phyloP scores from a whole-genome alignment of 2,888 invertebrate genomes.

The Heliconius erato region DNA sequence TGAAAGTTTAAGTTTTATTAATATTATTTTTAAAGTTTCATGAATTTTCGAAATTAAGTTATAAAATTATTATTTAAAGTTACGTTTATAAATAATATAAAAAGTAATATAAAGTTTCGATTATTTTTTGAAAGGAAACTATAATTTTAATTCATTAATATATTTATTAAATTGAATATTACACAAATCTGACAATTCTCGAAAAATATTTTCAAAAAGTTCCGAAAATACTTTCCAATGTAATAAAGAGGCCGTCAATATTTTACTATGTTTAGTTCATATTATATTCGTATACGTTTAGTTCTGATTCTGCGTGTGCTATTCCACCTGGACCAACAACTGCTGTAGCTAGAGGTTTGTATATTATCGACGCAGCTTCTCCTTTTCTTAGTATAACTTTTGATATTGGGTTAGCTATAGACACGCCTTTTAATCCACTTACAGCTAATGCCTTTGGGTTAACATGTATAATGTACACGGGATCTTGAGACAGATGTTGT shows the following conservation, averaged over 20 bases:
- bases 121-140: neutral
- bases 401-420: conserved; percentile 89
- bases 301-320: conserved; percentile 91
- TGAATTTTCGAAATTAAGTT: no score
- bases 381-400: conserved; percentile 87
- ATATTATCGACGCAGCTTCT: conserved; percentile 87
- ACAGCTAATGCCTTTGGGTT: conserved; percentile 89
- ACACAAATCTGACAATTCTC: conserved; percentile 35
- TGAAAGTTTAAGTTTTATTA: neutral
- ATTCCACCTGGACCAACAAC: conserved; percentile 91
- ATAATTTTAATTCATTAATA: neutral
- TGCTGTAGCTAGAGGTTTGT: conserved; percentile 89
- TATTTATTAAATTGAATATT: conserved; percentile 17
- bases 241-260: conserved; percentile 13
- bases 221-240: conserved; percentile 75
- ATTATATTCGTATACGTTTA: conserved; percentile 84
- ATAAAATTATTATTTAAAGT: no score
- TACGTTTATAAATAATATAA: no score
- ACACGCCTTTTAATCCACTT: conserved; percentile 88
- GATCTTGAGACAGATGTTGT: conserved; percentile 59
- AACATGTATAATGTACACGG: conserved; percentile 72
- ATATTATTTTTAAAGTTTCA: no score
- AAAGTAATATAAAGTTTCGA: no score
- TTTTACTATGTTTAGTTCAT: conserved; percentile 57
- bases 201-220: conserved; percentile 76